Evolutionary conservation across 1,140 invertebrate genomes (phyloP).

Genomic region (Drosophila sulfurigaster): DNA sequence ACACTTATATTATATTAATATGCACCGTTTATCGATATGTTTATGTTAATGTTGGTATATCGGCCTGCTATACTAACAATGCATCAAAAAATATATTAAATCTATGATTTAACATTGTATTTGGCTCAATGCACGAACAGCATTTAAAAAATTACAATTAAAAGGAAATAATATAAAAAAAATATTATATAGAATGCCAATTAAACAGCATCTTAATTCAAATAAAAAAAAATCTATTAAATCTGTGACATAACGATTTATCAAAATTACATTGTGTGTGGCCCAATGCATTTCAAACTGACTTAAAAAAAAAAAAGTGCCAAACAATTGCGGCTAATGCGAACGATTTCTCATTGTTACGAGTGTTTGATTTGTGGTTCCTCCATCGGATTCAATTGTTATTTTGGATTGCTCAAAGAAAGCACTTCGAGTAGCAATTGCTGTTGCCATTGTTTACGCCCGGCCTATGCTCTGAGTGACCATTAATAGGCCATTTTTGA

Average conservation of each 20-base stretch:
- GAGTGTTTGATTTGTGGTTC: constrained; percentile 73
- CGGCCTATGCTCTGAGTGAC: constrained; percentile 53
- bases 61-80: no score
- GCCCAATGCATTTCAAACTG: constrained; percentile 41
- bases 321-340: constrained; percentile 76
- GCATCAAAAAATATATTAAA: no score
- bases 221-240: not conserved
- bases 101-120: no score
- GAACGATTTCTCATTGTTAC: constrained; percentile 70
- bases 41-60: no score
- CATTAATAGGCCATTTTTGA: constrained; percentile 73
- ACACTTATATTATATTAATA: no score
- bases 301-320: constrained; percentile 39
- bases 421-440: constrained; percentile 52
- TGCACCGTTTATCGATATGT: no score
- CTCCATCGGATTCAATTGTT: constrained; percentile 67
- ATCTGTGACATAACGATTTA: not conserved
- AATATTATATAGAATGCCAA: no score
- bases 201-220: not conserved
- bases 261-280: constrained; percentile 48
- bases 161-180: no score
- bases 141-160: no score
- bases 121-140: no score
- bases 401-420: constrained; percentile 56
- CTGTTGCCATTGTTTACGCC: constrained; percentile 53